Evolutionary conservation across 2,113 vertebrate species (phyloP), one percentile per base, ranked within the genome.

Genomic region (Meles meles): DNA sequence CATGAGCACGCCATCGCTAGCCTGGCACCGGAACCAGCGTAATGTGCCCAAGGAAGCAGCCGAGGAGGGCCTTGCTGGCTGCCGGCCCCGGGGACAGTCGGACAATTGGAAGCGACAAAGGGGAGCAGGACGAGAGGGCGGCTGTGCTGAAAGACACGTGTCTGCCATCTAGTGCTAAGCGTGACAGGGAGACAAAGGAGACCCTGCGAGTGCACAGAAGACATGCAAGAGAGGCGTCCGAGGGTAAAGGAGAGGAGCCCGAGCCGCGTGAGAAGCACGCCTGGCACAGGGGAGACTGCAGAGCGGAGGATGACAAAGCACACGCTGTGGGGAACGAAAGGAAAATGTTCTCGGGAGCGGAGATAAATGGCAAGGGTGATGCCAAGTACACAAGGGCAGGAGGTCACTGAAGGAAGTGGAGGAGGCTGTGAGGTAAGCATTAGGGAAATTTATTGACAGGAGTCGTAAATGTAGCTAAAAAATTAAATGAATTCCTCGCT

Each of bases 121-220:
- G 52, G 69, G 34, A 81, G 63, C 29, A 77, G 82, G 59, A 25
- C 1, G 12, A 2, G 21, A 84, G 52, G 20, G 63, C 7, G 10
- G 57, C 6, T 8, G 31, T 27, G 63, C 90, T 88, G 42, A 90
- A 31, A 77, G 95, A 69, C 83, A 9, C 2, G 3, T 34, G 89
- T 5, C 93, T 96, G 96, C 87, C 80, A 39, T 27, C 94, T 55
- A 84, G 86, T 42, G 96, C 95, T 7, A 59, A 61, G 81, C 17
- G 1, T 0, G 18, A 85, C 77, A 42, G 67, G n/a, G 77, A 29
- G 42, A 79, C 57, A 83, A 61, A 37, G 77, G 27, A 31, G 44
- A 3, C 27, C 25, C 21, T 15, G 34, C 0, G 1, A 9, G 8
- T 11, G 37, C 42, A 23, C 86, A 49, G 42, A 42, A 15, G 13